phyloP scores from a whole-genome alignment of 1,140 invertebrate species.

The Fopius arisanus region DNA sequence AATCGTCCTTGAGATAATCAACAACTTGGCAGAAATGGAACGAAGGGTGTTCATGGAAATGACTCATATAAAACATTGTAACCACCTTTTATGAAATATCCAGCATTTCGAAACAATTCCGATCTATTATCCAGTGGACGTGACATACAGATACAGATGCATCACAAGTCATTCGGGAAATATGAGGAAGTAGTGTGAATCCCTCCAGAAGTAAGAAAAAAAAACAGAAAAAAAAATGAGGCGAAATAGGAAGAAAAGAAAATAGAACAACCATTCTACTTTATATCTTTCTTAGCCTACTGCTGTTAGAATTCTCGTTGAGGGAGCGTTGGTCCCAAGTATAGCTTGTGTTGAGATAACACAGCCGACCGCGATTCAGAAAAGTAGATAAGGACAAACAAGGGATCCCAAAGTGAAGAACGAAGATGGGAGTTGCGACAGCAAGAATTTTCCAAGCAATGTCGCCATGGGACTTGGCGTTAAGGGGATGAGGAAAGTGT shows the following conservation, averaged over 20 bases:
- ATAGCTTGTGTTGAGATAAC: background rate
- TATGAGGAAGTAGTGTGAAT: background rate
- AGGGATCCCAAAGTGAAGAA: background rate
- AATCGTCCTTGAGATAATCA: background rate
- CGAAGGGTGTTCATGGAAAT: background rate
- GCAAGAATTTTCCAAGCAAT: background rate
- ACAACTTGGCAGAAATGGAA: background rate
- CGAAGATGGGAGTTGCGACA: background rate
- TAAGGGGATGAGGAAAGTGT: background rate
- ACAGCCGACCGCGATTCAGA: background rate
- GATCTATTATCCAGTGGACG: background rate
- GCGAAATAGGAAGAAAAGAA: background rate
- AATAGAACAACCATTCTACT: background rate
- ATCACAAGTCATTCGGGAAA: background rate
- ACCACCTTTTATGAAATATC: too few relatives aligned
- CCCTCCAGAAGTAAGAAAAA: background rate
- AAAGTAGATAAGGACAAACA: constrained; percentile 2
- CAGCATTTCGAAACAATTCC: background rate
- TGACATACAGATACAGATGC: background rate
- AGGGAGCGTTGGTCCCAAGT: background rate
- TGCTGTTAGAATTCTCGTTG: background rate
- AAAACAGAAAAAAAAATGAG: too few relatives aligned
- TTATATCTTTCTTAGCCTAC: background rate
- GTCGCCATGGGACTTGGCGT: background rate
- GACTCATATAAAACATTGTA: background rate